These are phyloP conservation scores for Haliclystus octoradiatus DNA, from an alignment of 30 jellyfish, hydroid and myxozoan genomes.

Conservation along the genomic window DNA sequence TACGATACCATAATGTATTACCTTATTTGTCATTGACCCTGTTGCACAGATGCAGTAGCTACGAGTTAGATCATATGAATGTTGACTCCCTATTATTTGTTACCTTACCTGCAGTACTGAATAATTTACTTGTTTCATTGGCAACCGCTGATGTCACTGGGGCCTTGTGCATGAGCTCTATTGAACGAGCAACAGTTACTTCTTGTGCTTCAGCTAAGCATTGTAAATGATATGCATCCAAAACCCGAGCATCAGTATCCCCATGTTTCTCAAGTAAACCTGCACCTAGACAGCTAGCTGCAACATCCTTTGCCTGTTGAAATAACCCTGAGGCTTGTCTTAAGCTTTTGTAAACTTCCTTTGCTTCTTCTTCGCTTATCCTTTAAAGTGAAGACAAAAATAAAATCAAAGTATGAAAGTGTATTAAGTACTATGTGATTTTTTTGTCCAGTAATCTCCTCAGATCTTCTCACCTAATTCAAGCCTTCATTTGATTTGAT, in stretches of 20 bases:
- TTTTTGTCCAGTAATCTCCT: no score
- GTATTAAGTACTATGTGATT: no score
- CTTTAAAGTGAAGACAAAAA: conserved; percentile 4
- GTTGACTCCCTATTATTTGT: no score
- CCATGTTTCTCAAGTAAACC: conserved; percentile 78
- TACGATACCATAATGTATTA: no score
- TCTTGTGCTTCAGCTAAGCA: conserved; percentile 96
- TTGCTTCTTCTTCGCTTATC: conserved; percentile 87
- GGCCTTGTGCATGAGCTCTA: conserved; percentile 90
- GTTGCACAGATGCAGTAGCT: no score
- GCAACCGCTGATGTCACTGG: conserved; percentile 82
- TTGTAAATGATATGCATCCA: conserved; percentile 85
- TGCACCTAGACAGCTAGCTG: conserved; percentile 68
- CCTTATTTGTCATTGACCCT: no score
- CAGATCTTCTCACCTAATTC: no score
- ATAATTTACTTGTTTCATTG: conserved; percentile 70
- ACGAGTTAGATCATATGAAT: no score
- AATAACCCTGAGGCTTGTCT: conserved; percentile 91
- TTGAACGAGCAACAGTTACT: conserved; percentile 96
- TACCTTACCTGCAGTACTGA: conserved; percentile 71
- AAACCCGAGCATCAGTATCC: conserved; percentile 78
- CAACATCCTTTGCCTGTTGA: conserved; percentile 75
- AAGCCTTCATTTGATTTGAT: no score
- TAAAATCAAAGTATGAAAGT: background rate
- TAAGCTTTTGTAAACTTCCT: conserved; percentile 71